A percentile compares a stretch with the other conserved stretches of the same genome.
Conservation (phyloP, 2,888 invertebrate species). For the Tuta absoluta region DNA sequence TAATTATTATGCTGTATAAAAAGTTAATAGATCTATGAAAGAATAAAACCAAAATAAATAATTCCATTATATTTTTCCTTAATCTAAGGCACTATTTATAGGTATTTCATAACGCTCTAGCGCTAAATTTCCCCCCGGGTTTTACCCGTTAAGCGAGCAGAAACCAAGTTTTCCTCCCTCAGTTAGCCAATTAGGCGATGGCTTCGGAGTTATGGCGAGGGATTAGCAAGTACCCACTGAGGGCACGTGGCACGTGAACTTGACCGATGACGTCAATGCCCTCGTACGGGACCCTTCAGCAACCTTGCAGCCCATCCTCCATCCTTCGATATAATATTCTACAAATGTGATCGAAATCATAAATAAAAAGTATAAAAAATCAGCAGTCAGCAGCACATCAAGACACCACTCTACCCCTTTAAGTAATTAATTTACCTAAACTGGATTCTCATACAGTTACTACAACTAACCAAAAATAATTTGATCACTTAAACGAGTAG, state of each 20-base stretch:
- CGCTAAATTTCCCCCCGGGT: not conserved
- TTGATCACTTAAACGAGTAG: too few relatives aligned
- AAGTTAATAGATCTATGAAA: too few relatives aligned
- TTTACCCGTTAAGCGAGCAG: not conserved
- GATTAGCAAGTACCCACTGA: slow-evolving; percentile 18
- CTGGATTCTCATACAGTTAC: too few relatives aligned
- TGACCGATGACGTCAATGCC: slow-evolving; percentile 46
- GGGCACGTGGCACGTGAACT: slow-evolving; percentile 47
- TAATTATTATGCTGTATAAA: too few relatives aligned
- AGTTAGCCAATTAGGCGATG: not conserved
- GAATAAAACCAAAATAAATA: not conserved
- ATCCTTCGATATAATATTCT: not conserved
- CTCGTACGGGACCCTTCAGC: slow-evolving; percentile 29
- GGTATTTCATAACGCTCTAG: not conserved
- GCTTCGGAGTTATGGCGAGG: not conserved
- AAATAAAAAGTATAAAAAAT: slow-evolving; percentile 19
- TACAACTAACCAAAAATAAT: too few relatives aligned
- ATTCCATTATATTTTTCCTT: not conserved
- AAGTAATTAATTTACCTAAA: too few relatives aligned
- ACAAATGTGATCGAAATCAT: too few relatives aligned
- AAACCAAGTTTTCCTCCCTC: not conserved
- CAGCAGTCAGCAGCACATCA: too few relatives aligned
- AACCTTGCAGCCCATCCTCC: slow-evolving; percentile 2
- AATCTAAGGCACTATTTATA: too few relatives aligned
- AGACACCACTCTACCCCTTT: too few relatives aligned